Base-by-base conservation (phyloP, 23 tunicate species). In the Trididemnum miniatum region DNA sequence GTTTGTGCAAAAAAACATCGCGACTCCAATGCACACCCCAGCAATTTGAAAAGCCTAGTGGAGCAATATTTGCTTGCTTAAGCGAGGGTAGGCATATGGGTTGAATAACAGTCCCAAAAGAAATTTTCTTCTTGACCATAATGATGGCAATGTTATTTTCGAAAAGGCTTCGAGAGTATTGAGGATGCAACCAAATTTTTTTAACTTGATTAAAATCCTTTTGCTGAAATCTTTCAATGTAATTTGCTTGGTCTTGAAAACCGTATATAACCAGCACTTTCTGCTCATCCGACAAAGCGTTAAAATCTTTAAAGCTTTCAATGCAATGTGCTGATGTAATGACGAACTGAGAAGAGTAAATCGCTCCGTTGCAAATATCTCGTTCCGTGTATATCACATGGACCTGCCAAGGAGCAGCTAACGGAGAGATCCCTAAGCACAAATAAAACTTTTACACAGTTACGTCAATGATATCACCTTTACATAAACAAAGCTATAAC, bases 21-120 rank as follows among this genome's bases (percentile, higher is more conserved):
- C 59, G 80, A 12, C 32, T 39, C 80, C 80, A 74, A 25, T 74
- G 80, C 25, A 74, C 80, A 37, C 27, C 60, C 80, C 80, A 74
- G 31, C 80, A 74, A 12, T 15, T 44, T 44, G 54, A 7, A 44
- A 44, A 44, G 9, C 54, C 54, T 15, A 44, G 15, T 7, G 15
- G 12, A 44, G 15, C 54, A 15, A 44, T 44, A 7, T 15, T 44
- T 9, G 12, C 15, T 44, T 44, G 54, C 54, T 44, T 44, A 15
- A 44, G 54, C 9, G 54, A 44, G 15, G 54, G 54, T 7, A 44
- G 15, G 54, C 54, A 44, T 7, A 44, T 44, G 15, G 54, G 54
- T 15, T 44, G 54, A 44, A 7, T 44, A 7, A 44, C 12, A 7
- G 15, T 7, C 15, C 54, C 54, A 15, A 44, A 44, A 7, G 54